Conservation (phyloP, 2,888 invertebrate genomes). For the Heliconius ethilla region DNA sequence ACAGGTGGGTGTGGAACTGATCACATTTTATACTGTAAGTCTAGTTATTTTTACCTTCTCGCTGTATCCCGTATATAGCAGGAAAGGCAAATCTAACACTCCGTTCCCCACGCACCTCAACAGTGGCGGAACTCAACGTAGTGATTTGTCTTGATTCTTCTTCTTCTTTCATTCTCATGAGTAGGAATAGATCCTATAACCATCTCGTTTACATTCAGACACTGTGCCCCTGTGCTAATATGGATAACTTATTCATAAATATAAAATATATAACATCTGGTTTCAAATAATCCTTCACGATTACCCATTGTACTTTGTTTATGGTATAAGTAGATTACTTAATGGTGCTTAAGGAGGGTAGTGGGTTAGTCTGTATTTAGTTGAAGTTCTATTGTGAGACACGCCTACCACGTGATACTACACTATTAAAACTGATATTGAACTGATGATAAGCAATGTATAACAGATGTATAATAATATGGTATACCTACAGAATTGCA, state of each 20-base stretch:
- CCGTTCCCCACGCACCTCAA: too few species aligned
- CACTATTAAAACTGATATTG: not conserved
- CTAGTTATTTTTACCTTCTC: conserved; percentile 19
- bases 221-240: too few species aligned
- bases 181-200: too few species aligned
- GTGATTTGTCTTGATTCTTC: too few species aligned
- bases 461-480: not conserved
- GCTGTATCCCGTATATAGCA: not conserved
- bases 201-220: too few species aligned
- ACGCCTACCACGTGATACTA: not conserved
- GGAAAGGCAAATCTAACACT: too few species aligned
- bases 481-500: too few species aligned
- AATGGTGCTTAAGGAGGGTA: conserved; percentile 28
- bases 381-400: not conserved
- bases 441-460: not conserved
- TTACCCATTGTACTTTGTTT: conserved; percentile 20
- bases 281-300: conserved; percentile 12
- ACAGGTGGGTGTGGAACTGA: conserved; percentile 43
- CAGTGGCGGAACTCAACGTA: too few species aligned
- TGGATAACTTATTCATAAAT: too few species aligned
- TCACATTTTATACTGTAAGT: conserved; percentile 32
- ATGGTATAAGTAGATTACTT: conserved; percentile 34
- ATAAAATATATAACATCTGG: too few species aligned
- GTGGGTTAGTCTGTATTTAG: conserved; percentile 27
- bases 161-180: too few species aligned